Evolutionary conservation across 2,888 invertebrate genomes (phyloP).

Genomic region (Gryllus longicercus): DNA sequence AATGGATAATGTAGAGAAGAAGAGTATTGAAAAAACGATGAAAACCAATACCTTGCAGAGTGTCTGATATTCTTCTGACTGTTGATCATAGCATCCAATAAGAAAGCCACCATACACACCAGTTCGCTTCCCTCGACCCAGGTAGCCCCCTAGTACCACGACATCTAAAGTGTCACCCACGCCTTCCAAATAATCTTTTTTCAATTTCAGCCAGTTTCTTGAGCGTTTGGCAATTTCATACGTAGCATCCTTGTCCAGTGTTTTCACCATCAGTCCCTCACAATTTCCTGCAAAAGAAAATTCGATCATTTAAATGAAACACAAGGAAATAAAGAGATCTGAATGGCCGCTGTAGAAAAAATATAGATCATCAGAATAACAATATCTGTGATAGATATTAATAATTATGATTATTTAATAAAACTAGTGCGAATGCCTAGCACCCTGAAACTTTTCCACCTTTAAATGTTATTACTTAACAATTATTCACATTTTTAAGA

Average conservation of each 20-base stretch:
- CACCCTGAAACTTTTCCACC: no score
- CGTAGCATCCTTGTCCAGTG: conserved; percentile 79
- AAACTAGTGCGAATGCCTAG: no score
- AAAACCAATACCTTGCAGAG: conserved; percentile 72
- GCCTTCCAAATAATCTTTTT: conserved; percentile 96
- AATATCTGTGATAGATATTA: no score
- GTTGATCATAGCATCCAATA: conserved; percentile 86
- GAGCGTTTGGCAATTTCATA: conserved; percentile 97
- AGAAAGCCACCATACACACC: conserved; percentile 94
- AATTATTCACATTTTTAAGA: no score
- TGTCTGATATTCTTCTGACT: conserved; percentile 87
- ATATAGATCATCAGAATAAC: no score
- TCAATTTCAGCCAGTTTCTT: conserved; percentile 91
- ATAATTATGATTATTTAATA: no score
- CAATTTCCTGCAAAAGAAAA: conserved; percentile 68
- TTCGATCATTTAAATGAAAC: conserved; percentile 17
- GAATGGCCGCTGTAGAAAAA: no score
- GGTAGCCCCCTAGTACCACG: conserved; percentile 92
- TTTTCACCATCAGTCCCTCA: conserved; percentile 98
- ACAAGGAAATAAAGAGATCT: not conserved
- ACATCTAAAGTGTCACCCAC: conserved; percentile 95
- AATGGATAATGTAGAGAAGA: no score
- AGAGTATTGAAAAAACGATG: not conserved
- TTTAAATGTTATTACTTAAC: no score
- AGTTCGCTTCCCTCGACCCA: conserved; percentile 88